Conservation (phyloP, 1,140 invertebrate genomes). For the Drosophila ananassae region DNA sequence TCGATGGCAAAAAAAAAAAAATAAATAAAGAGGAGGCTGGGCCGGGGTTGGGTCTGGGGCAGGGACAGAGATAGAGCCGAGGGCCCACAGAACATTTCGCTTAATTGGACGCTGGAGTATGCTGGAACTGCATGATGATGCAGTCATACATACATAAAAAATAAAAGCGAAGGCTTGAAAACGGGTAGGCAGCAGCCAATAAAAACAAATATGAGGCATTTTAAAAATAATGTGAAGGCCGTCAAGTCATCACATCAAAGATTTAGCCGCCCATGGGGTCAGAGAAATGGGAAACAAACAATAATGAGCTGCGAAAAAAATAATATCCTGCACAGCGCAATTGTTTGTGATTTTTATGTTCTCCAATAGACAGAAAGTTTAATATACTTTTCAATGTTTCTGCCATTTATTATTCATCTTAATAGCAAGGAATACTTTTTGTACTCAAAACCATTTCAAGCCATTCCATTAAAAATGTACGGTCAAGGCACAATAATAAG, state of each 20-base stretch:
- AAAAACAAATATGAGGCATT: slow-evolving; percentile 55
- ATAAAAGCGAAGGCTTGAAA: slow-evolving; percentile 37
- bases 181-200: slow-evolving; percentile 17
- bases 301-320: slow-evolving; percentile 31
- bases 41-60: neutral
- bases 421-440: neutral
- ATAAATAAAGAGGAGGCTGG: neutral
- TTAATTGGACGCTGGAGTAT: slow-evolving; percentile 80
- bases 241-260: slow-evolving; percentile 38
- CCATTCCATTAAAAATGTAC: slow-evolving; percentile 7
- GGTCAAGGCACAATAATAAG: slow-evolving; percentile 7
- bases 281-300: neutral
- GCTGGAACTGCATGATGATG: slow-evolving; percentile 75
- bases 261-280: slow-evolving; percentile 22
- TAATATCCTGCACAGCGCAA: slow-evolving; percentile 9
- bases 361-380: slow-evolving; percentile 10
- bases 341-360: neutral
- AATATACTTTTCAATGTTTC: neutral
- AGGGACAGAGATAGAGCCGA: slow-evolving; percentile 31
- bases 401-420: neutral
- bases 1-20: neutral
- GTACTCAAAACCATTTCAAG: neutral
- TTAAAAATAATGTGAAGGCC: slow-evolving; percentile 56
- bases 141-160: slow-evolving; percentile 65
- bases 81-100: slow-evolving; percentile 77